Evolutionary conservation across 2,113 vertebrate species (phyloP), one percentile per base, ranked within the genome.

Genomic region (Leiothrix lutea): DNA sequence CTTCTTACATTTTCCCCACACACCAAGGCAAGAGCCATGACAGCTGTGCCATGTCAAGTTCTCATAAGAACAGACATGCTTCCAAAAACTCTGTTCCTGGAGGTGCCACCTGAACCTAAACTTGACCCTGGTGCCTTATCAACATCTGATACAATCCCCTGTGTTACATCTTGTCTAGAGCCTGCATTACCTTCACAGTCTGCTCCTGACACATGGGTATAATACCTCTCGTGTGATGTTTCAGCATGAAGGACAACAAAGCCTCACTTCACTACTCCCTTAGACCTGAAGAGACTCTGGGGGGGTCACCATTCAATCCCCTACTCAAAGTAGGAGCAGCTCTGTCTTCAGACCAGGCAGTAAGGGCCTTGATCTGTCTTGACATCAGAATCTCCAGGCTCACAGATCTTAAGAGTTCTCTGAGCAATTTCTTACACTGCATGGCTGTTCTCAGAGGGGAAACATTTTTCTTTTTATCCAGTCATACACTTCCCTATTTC

Each of bases 361-460:
- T 70, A 11, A 73, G 22, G 50, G 5, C 9, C 74, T 77, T 31
- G 33, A 10, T 22, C 10, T 0, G 0, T 61, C 42, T 53, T 48
- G 45, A 35, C 19, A 51, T 44, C 42, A 51, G 48, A 62, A 80
- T 24, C 20, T 86, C 29, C 58, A 42, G 48, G 36, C 29, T 72
- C 66, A 71, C 53, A 61, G 22, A 70, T 14, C 45, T 25, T 5
- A 22, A 22, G 6, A 19, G 31, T 14, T 70, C 18, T 50, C 50
- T 56, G 24, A 25, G 24, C 6, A 44, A 45, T 48, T 21, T 77
- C 29, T 87, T 62, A 51, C 6, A 14, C 47, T 25, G 6, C 24
- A 38, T 58, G 26, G 18, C 38, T 81, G 5, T 36, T 65, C 47
- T 78, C 22, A 42, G 36, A 26, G 14, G 35, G 9, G 25, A 84